Conservation (phyloP, 1,140 invertebrate species). For the Zaprionus africanus region DNA sequence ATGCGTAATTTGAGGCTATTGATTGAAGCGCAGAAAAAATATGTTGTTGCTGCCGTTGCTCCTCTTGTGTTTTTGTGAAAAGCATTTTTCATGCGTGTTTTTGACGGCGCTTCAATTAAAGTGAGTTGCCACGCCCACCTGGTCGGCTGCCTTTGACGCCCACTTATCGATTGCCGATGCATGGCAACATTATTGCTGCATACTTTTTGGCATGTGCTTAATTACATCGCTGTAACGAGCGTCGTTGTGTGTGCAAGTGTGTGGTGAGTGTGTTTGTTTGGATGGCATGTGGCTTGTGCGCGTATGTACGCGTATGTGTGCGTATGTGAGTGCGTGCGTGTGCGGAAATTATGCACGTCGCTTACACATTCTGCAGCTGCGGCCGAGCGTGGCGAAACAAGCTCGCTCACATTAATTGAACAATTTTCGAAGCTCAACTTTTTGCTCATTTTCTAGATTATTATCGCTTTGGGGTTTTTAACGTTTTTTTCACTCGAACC, state of each 20-base stretch:
- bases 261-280: constrained; percentile 21
- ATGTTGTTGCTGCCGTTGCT: constrained; percentile 5
- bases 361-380: constrained; percentile 46
- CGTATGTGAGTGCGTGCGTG: constrained; percentile 49
- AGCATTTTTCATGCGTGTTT: constrained; percentile 56
- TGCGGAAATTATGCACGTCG: constrained; percentile 66
- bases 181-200: constrained; percentile 68
- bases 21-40: constrained; percentile 41
- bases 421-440: constrained; percentile 65
- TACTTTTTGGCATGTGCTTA: constrained; percentile 79
- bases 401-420: constrained; percentile 75
- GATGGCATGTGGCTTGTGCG: constrained; percentile 23
- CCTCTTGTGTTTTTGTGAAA: constrained; percentile 32
- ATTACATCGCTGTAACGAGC: constrained; percentile 70
- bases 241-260: neutral
- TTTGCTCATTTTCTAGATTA: constrained; percentile 67
- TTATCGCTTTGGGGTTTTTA: constrained; percentile 57
- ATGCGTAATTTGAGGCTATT: constrained; percentile 65
- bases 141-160: constrained; percentile 25
- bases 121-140: constrained; percentile 56
- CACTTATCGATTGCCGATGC: constrained; percentile 67
- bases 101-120: constrained; percentile 69
- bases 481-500: constrained; percentile 21
- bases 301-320: constrained; percentile 37
- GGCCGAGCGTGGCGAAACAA: constrained; percentile 30